Base-by-base conservation (phyloP, 1,140 invertebrate genomes). In the Halyomorpha halys region DNA sequence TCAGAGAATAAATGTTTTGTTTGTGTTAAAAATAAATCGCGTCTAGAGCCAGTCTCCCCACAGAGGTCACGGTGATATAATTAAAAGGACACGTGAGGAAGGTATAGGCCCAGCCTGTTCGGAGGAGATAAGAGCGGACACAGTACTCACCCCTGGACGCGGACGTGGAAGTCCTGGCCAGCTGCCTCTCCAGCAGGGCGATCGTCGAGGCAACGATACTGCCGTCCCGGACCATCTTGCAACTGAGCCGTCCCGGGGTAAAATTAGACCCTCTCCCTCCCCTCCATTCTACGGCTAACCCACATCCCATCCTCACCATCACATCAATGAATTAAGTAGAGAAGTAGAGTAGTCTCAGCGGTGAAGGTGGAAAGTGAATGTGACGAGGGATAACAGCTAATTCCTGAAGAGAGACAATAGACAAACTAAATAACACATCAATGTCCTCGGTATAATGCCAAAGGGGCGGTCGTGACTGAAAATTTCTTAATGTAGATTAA, bases 171-270 rank as follows among this genome's bases (percentile, higher is more conserved):
- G 21, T n/a, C 16, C 47, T 56, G 11, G 15, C 53, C 49, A 62
- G 67, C 54, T 68, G 68, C 34, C 45, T 19, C 60, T 68, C 67
- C 1, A 70, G 45, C 44, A 70, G 66, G 14, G 69, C 69, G 8
- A 70, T 61, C 16, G 69, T 68, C 0, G 69, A 68, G 1, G 68
- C 69, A 9, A 69, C 69, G 18, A 67, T 49, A 45, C 65, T 60
- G 18, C 65, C 68, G 19, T 59, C 63, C 16, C 67, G 59, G 19
- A 69, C 66, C 68, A 67, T 67, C 27, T 47, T 30, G 23, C 18
- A 23, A n/a, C 34, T 16, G 16, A 44, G 27, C 14, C 3, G 8
- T 14, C 21, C 6, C 6, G 19, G 6, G 6, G 23, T 25, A 56
- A 56, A 56, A 56, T 21, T 56, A 56, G 53, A 56, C 8, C 53